These are phyloP conservation scores for Tetragnatha versicolor DNA, from an alignment of 1,140 invertebrate genomes.

Conservation along the genomic window DNA sequence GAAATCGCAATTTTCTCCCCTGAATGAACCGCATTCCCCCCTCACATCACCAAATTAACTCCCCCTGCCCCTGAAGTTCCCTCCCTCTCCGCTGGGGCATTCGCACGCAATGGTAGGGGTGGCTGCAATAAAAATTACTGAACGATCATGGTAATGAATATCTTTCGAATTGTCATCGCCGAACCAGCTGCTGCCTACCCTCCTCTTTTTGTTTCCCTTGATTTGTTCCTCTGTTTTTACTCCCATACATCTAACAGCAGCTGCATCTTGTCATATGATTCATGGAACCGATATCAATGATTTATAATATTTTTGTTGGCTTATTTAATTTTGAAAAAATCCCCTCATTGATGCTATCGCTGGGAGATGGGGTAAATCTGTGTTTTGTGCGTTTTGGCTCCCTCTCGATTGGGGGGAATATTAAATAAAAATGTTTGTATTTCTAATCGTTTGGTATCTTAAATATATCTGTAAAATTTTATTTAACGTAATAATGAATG, in stretches of 20 bases:
- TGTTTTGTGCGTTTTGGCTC: no score
- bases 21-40: no score
- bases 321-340: no score
- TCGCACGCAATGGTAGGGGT: conserved; percentile 4
- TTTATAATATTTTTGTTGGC: not conserved
- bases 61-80: not conserved
- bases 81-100: not conserved
- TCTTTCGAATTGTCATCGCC: conserved; percentile 23
- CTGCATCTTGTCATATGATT: conserved; percentile 26
- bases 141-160: conserved; percentile 23
- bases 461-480: no score
- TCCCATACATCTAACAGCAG: not conserved
- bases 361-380: no score
- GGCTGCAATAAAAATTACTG: conserved; percentile 30
- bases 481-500: no score
- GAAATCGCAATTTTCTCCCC: no score
- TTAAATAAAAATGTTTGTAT: no score
- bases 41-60: no score
- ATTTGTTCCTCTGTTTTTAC: conserved; percentile 16
- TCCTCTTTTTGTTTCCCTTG: conserved; percentile 26
- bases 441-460: no score
- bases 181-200: conserved; percentile 17
- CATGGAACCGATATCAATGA: conserved; percentile 1
- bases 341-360: no score
- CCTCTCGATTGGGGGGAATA: no score